A percentile compares a stretch with the other conserved stretches of the same genome.
Conservation (phyloP, 2,888 invertebrate genomes). For the Boloria euphrosyne region DNA sequence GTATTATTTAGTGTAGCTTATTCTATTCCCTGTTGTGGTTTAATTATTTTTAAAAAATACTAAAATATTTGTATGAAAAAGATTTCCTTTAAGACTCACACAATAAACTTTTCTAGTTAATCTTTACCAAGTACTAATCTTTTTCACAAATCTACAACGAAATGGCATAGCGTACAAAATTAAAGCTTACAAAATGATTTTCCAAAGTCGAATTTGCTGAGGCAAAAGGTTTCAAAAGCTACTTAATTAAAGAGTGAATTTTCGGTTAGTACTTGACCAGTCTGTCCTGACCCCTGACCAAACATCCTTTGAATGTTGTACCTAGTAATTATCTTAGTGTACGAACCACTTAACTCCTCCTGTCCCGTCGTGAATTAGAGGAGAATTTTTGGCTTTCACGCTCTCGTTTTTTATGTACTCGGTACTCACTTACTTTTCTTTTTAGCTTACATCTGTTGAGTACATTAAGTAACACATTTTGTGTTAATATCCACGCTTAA, state of each 20-base stretch:
- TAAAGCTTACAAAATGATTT: constrained; percentile 23
- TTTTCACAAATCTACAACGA: constrained; percentile 9
- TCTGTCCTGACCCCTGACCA: constrained; percentile 8
- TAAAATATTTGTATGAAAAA: background rate
- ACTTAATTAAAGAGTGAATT: constrained; percentile 65
- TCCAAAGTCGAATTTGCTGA: constrained; percentile 22
- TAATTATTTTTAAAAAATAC: no score
- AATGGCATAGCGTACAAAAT: constrained; percentile 1
- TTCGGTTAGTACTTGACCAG: constrained; percentile 38
- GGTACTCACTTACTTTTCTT: background rate
- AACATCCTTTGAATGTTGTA: constrained; percentile 28
- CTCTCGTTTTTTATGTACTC: constrained; percentile 10
- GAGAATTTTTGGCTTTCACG: constrained; percentile 16
- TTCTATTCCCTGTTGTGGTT: no score
- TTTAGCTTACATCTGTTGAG: background rate
- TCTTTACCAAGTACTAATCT: background rate
- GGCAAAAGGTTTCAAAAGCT: constrained; percentile 39
- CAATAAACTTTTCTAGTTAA: constrained; percentile 2
- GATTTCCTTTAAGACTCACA: background rate
- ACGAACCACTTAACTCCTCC: constrained; percentile 21
- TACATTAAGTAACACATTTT: background rate
- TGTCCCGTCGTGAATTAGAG: constrained; percentile 14
- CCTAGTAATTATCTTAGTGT: constrained; percentile 32
- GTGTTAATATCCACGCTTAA: background rate
- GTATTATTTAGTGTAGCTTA: no score